phyloP scores from a whole-genome alignment of 1,140 invertebrate species.

The Apis florea region DNA sequence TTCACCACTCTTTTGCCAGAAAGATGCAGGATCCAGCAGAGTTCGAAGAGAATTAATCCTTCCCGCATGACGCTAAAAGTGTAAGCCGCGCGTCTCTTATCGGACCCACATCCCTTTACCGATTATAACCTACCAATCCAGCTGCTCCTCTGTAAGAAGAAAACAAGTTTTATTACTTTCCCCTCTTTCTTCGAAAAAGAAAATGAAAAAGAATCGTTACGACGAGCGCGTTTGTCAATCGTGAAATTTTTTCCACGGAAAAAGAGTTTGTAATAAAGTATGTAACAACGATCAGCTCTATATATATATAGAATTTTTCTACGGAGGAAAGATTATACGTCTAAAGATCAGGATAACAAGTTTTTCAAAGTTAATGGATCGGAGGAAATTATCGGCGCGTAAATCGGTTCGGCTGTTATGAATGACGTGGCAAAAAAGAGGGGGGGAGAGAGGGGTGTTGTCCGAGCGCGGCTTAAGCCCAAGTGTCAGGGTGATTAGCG shows the following conservation, averaged over 20 bases:
- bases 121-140: not conserved
- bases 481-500: slow-evolving; percentile 64
- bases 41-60: slow-evolving; percentile 13
- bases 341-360: too few species aligned
- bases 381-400: slow-evolving; percentile 9
- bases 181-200: too few species aligned
- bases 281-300: too few species aligned
- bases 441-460: not conserved
- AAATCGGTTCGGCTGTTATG: slow-evolving; percentile 68
- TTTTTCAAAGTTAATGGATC: not conserved
- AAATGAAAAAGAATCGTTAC: too few species aligned
- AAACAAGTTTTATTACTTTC: too few species aligned
- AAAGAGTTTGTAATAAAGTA: too few species aligned
- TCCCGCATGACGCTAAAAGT: slow-evolving; percentile 9
- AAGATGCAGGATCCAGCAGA: not conserved
- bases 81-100: not conserved
- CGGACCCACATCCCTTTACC: not conserved
- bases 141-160: too few species aligned
- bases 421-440: slow-evolving; percentile 73
- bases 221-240: too few species aligned
- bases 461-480: slow-evolving; percentile 35
- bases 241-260: too few species aligned
- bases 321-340: too few species aligned
- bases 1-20: too few species aligned
- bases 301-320: too few species aligned